Percentiles rank a stretch among this genome's conserved stretches.
Conservation (phyloP, 2,888 invertebrate species). For the Abrostola triplasia region DNA sequence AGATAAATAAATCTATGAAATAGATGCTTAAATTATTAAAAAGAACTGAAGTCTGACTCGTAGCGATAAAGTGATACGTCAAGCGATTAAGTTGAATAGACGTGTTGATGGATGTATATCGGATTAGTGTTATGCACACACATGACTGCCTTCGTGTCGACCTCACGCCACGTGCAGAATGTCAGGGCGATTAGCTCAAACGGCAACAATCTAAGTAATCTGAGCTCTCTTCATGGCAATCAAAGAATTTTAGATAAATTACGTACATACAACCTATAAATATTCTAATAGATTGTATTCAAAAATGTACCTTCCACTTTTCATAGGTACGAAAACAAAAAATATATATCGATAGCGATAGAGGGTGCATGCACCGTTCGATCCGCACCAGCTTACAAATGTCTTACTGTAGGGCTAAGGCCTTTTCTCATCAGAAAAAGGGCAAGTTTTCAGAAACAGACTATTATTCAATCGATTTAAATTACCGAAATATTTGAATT, state of each 20-base stretch:
- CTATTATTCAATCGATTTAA: too few species aligned
- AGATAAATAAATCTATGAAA: too few species aligned
- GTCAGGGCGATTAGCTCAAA: slow-evolving; percentile 76
- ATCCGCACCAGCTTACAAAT: too few species aligned
- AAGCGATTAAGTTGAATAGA: slow-evolving; percentile 36
- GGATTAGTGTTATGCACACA: slow-evolving; percentile 58
- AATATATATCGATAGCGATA: too few species aligned
- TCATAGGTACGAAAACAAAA: too few species aligned
- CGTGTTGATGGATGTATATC: slow-evolving; percentile 51
- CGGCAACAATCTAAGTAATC: slow-evolving; percentile 55
- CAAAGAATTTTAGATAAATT: slow-evolving; percentile 58
- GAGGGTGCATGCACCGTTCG: too few species aligned
- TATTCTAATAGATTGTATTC: not conserved
- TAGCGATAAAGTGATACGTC: slow-evolving; percentile 20
- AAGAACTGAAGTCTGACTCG: slow-evolving; percentile 4
- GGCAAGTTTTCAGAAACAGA: too few species aligned
- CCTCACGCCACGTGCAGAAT: slow-evolving; percentile 76
- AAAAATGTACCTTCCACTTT: not conserved
- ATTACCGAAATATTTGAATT: too few species aligned
- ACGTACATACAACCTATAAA: slow-evolving; percentile 17
- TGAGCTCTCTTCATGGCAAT: slow-evolving; percentile 56
- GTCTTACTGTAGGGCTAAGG: too few species aligned
- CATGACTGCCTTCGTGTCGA: slow-evolving; percentile 77
- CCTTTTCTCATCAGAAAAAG: too few species aligned
- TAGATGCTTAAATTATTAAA: not conserved